Conservation (phyloP, 2,113 vertebrate species). For the Coryphaenoides rupestris region DNA sequence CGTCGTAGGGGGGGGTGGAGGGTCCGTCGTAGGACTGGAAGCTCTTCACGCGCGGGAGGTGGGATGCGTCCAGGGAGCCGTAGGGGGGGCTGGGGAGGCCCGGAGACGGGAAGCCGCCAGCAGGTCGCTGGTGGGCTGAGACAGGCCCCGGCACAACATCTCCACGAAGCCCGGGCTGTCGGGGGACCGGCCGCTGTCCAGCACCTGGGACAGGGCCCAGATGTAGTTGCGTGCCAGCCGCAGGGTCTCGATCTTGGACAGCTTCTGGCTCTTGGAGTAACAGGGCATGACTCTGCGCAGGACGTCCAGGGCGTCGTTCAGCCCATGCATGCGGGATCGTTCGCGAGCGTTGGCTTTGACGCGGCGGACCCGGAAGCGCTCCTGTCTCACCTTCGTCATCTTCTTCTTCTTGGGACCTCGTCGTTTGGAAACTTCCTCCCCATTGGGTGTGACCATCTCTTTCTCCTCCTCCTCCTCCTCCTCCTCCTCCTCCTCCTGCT, state of each 20-base stretch:
- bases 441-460: constrained; percentile 70
- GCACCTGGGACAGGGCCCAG: constrained; percentile 94
- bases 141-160: constrained; percentile 97
- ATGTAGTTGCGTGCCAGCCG: constrained; percentile 94
- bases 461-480: constrained; percentile 80
- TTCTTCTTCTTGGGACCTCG: constrained; percentile 98
- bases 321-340: constrained; percentile 90
- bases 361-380: constrained; percentile 85
- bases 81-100: constrained; percentile 95
- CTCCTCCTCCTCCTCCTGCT: constrained; percentile 83
- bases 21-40: constrained; percentile 85
- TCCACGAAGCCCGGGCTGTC: constrained; percentile 91
- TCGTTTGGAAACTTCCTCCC: constrained; percentile 83
- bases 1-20: constrained; percentile 88
- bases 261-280: constrained; percentile 95
- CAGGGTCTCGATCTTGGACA: constrained; percentile 96
- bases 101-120: constrained; percentile 90
- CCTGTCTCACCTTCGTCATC: constrained; percentile 93
- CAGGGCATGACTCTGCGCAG: constrained; percentile 95
- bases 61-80: constrained; percentile 85
- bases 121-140: constrained; percentile 95
- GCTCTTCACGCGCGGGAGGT: constrained; percentile 88
- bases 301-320: constrained; percentile 92
- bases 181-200: constrained; percentile 85
- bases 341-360: constrained; percentile 94